Evolutionary conservation across 2,113 vertebrate species (phyloP).

Genomic region (Aegithalos caudatus): DNA sequence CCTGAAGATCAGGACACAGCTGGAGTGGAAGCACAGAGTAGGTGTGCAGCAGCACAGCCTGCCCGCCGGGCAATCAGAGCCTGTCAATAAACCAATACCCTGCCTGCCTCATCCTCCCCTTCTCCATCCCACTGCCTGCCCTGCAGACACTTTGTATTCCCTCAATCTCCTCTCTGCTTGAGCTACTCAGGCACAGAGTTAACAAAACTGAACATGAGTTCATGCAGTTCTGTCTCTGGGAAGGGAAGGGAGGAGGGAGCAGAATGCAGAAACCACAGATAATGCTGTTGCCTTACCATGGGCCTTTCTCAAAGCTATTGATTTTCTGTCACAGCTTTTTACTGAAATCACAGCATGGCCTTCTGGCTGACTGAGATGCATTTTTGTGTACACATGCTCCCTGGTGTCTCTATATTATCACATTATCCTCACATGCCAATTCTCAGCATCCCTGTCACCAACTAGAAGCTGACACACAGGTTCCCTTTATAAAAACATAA

Average conservation of each 20-base stretch:
- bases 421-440: conserved; percentile 16
- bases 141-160: neutral
- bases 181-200: neutral
- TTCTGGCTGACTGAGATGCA: conserved; percentile 21
- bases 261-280: neutral
- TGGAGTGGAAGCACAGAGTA: neutral
- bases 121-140: neutral
- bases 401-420: conserved; percentile 17
- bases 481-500: conserved; percentile 1
- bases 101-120: neutral
- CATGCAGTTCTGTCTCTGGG: neutral
- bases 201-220: neutral
- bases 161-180: neutral
- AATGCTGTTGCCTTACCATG: neutral
- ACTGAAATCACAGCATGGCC: conserved; percentile 39
- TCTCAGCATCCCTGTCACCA: neutral
- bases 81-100: neutral
- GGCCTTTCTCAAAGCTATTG: conserved; percentile 44
- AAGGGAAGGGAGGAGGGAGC: neutral
- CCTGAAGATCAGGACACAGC: neutral
- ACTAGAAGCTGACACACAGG: neutral
- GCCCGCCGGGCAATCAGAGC: neutral
- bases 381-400: neutral
- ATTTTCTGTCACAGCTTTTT: conserved; percentile 32
- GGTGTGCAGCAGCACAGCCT: neutral